A percentile compares a stretch with the other conserved stretches of the same genome.
Evolutionary conservation across 1,140 invertebrate species (phyloP).

Genomic region (Lethrus apterus): DNA sequence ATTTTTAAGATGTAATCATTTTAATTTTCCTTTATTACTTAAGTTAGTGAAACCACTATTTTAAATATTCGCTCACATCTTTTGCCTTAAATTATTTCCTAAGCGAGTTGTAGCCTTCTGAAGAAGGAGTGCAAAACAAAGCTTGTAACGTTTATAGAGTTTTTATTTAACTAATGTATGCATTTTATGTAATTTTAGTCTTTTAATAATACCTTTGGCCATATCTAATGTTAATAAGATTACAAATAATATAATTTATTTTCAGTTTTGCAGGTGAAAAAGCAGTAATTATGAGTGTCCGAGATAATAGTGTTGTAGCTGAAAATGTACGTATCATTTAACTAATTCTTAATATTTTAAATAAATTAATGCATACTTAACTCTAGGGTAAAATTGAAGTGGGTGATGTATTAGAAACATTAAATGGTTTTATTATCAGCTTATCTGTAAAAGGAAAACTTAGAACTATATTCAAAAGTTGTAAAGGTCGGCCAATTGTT

Average conservation of each 20-base stretch:
- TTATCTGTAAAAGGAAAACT: slow-evolving; percentile 44
- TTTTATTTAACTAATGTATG: no score
- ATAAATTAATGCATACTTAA: neutral
- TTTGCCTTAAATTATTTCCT: no score
- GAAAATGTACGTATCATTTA: slow-evolving; percentile 55
- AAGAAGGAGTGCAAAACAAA: no score
- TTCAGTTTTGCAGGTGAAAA: slow-evolving; percentile 48
- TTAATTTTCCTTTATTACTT: slow-evolving; percentile 10
- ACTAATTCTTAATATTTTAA: slow-evolving; percentile 15
- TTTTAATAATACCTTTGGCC: no score
- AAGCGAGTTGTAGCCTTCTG: no score
- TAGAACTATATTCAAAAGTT: slow-evolving; percentile 45
- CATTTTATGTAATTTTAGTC: no score
- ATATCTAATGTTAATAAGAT: neutral
- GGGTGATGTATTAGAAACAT: slow-evolving; percentile 57
- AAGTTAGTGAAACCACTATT: no score
- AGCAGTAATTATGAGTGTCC: slow-evolving; percentile 47
- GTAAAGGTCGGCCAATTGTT: slow-evolving; percentile 44
- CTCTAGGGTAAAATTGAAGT: slow-evolving; percentile 50
- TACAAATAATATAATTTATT: slow-evolving; percentile 5
- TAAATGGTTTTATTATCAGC: slow-evolving; percentile 49
- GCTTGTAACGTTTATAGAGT: no score
- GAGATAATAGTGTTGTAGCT: slow-evolving; percentile 48
- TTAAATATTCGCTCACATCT: no score
- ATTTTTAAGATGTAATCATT: slow-evolving; percentile 20